These are phyloP conservation scores for Hippocampus guttulatus DNA, from an alignment of 2,113 vertebrate species.

Conservation along the genomic window DNA sequence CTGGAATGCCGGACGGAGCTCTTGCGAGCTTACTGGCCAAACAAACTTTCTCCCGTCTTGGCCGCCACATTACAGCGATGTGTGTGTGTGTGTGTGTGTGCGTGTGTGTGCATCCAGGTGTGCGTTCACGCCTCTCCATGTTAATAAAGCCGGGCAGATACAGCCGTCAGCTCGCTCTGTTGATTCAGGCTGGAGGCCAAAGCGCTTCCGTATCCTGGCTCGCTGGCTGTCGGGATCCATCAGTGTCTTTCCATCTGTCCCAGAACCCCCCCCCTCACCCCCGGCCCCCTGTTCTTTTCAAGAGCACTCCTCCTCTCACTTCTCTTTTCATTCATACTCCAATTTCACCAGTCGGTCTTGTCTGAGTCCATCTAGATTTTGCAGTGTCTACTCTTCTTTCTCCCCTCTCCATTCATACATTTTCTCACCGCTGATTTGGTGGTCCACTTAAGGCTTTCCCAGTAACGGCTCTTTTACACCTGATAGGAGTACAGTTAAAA, in stretches of 20 bases:
- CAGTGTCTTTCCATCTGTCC: slow-evolving; percentile 58
- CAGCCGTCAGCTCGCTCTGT: slow-evolving; percentile 66
- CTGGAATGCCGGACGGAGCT: slow-evolving; percentile 27
- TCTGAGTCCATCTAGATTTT: slow-evolving; percentile 17
- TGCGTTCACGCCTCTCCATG: slow-evolving; percentile 49
- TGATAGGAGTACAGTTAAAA: slow-evolving; percentile 2
- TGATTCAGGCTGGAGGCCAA: slow-evolving; percentile 66
- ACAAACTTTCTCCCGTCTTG: slow-evolving; percentile 17
- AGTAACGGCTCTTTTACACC: slow-evolving; percentile 8
- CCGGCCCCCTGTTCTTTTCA: slow-evolving; percentile 13
- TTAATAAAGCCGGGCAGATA: slow-evolving; percentile 69
- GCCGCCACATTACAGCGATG: background rate
- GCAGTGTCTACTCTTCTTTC: background rate
- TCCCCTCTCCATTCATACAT: slow-evolving; percentile 5
- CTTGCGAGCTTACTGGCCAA: slow-evolving; percentile 9
- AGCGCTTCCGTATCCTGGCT: slow-evolving; percentile 55
- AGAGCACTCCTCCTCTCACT: slow-evolving; percentile 33
- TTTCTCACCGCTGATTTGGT: background rate
- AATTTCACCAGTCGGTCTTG: slow-evolving; percentile 25
- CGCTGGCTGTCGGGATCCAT: slow-evolving; percentile 52
- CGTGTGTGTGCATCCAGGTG: slow-evolving; percentile 14
- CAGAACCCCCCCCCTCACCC: slow-evolving; percentile 28
- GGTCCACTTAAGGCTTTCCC: background rate
- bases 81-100: slow-evolving; percentile 24
- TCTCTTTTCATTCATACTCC: slow-evolving; percentile 32